Conservation (phyloP, 1,140 invertebrate species). For the Drosophila littoralis region DNA sequence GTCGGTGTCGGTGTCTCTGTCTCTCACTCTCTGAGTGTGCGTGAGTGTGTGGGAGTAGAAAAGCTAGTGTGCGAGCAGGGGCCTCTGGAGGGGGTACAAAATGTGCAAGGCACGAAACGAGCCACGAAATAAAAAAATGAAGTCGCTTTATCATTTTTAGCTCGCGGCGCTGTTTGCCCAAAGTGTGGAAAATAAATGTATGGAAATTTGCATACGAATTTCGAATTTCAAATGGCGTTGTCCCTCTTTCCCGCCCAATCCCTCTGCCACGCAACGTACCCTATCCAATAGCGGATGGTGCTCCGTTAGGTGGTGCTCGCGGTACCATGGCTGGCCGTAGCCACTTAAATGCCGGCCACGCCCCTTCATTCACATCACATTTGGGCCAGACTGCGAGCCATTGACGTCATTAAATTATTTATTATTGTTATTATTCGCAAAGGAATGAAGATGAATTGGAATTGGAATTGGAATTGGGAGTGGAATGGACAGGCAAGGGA, state of each 20-base stretch:
- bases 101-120: conserved; percentile 62
- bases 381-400: conserved; percentile 14
- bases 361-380: conserved; percentile 15
- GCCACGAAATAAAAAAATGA: conserved; percentile 71
- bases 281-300: conserved; percentile 44
- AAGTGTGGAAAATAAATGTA: conserved; percentile 81
- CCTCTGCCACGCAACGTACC: background rate
- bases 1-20: background rate
- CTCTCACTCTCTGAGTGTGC: conserved; percentile 6
- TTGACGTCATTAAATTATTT: conserved; percentile 63
- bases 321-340: conserved; percentile 38
- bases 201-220: conserved; percentile 79
- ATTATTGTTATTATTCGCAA: conserved; percentile 38
- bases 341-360: conserved; percentile 44
- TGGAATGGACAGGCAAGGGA: background rate
- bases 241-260: background rate
- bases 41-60: conserved; percentile 15
- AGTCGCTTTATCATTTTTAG: conserved; percentile 82
- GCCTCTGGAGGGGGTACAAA: conserved; percentile 9
- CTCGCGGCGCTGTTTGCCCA: conserved; percentile 73
- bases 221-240: conserved; percentile 73
- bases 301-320: conserved; percentile 43
- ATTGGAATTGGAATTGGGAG: background rate
- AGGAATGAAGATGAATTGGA: conserved; percentile 13
- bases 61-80: background rate